Base-by-base conservation (phyloP, 1,140 invertebrate genomes). In the Bradysia coprophila region DNA sequence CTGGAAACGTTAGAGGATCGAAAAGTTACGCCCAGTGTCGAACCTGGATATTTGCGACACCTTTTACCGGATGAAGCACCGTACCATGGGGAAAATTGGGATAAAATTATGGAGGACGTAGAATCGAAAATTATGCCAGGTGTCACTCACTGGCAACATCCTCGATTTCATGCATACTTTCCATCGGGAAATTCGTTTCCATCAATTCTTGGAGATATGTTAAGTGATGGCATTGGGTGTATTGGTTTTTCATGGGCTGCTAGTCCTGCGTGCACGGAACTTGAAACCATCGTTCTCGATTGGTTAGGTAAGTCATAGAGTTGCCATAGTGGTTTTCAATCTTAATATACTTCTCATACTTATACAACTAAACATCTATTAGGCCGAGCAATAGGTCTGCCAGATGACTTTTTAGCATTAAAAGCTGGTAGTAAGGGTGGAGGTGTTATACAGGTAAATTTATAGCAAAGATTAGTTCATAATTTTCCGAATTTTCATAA, bases 161-260 rank as follows among this genome's bases (percentile, higher is more conserved):
- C 95, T 0, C 67, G 90, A 39, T 98, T 99, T 64, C 94, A 98
- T 61, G 95, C 95, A 0, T 99, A 98, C 59, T 98, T 99, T 58
- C 95, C 95, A 2, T 78, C 93, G 1, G 95, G 94, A 20, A 97
- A 97, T 66, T 94, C 87, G 0, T 98, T 81, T 60, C 93, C 95
- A 2, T 96, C 93, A 1, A 95, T 99, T 43, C 65, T 98, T 15
- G 95, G 89, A n/a, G 93, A 98, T 50, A 95, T 99, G 89, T 61
- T 99, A 28, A 81, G 85, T 11, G 86, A 91, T 57, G 90, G 86
- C 11, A 87, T 98, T 45, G 93, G 91, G 2, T 94, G 90, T 58
- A 89, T 98, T 48, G 95, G 95, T 51, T 99, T 98, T 65, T 97
- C 94, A 19, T 98, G 95, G 95, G 91, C 90, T 3, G 87, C 94